Conservation (phyloP, 2,888 invertebrate genomes). For the Coleophora deauratella region DNA sequence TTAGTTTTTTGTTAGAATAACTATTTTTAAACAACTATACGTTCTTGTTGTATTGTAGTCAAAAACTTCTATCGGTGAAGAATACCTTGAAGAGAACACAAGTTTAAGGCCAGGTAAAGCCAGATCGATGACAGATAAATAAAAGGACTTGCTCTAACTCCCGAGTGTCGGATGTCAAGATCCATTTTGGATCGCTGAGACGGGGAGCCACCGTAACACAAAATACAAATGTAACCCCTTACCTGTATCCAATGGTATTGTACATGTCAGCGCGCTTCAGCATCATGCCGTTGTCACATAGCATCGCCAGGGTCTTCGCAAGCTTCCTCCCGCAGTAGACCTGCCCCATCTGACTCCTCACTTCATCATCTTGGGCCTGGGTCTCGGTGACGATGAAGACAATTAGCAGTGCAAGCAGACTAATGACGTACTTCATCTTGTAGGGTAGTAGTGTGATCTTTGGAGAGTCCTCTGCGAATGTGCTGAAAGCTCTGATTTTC, state of each 20-base stretch:
- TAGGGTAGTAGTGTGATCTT: neutral
- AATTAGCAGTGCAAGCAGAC: slow-evolving; percentile 5
- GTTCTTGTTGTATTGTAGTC: no score
- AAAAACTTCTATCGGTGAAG: no score
- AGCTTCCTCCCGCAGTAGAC: slow-evolving; percentile 23
- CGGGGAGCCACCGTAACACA: no score
- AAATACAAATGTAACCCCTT: no score
- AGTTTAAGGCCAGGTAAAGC: no score
- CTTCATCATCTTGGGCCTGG: slow-evolving; percentile 2
- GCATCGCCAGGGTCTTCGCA: slow-evolving; percentile 16
- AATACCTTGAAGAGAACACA: no score
- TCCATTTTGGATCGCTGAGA: no score
- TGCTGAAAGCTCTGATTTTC: neutral
- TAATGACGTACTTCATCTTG: slow-evolving; percentile 12
- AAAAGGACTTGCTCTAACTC: no score
- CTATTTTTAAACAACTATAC: no score
- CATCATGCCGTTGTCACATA: slow-evolving; percentile 11
- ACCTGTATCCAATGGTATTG: slow-evolving; percentile 1
- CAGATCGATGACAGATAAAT: no score
- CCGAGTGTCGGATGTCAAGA: no score
- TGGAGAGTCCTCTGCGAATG: neutral
- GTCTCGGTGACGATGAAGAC: neutral
- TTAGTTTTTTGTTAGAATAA: no score
- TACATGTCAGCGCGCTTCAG: slow-evolving; percentile 12
- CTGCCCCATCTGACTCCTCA: neutral